phyloP scores from a whole-genome alignment of 1,140 invertebrate genomes.

The Megathymus violae region DNA sequence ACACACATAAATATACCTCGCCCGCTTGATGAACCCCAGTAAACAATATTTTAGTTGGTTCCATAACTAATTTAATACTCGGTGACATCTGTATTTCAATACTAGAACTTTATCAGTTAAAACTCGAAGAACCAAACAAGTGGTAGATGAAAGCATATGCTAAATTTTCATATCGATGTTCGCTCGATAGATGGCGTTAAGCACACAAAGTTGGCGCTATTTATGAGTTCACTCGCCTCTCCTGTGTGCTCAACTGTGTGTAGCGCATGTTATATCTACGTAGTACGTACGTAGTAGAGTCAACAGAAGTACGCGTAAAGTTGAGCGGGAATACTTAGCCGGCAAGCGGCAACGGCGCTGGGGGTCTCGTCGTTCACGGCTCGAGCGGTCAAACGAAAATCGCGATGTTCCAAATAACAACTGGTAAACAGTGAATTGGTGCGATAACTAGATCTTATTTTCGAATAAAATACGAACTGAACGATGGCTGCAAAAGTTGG shows the following conservation, averaged over 20 bases:
- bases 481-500: conserved; percentile 64
- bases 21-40: too few species aligned
- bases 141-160: conserved; percentile 10
- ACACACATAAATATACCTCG: too few species aligned
- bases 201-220: conserved; percentile 36
- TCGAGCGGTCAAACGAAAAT: conserved; percentile 57
- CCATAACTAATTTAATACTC: background rate
- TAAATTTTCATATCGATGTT: background rate
- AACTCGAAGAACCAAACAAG: background rate
- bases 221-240: conserved; percentile 78
- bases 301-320: conserved; percentile 55
- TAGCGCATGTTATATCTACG: conserved; percentile 55
- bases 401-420: conserved; percentile 78
- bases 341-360: conserved; percentile 70
- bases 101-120: background rate
- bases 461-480: conserved; percentile 60
- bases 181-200: conserved; percentile 49
- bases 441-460: conserved; percentile 54
- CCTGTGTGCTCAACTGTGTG: conserved; percentile 46
- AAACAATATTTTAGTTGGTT: background rate
- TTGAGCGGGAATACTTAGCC: conserved; percentile 72
- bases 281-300: conserved; percentile 51
- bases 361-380: conserved; percentile 59
- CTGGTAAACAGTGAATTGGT: conserved; percentile 67
- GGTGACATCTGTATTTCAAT: background rate